A percentile compares a stretch with the other conserved stretches of the same genome.
phyloP scores from a whole-genome alignment of 2,113 vertebrate species.

The Brachyistius frenatus region DNA sequence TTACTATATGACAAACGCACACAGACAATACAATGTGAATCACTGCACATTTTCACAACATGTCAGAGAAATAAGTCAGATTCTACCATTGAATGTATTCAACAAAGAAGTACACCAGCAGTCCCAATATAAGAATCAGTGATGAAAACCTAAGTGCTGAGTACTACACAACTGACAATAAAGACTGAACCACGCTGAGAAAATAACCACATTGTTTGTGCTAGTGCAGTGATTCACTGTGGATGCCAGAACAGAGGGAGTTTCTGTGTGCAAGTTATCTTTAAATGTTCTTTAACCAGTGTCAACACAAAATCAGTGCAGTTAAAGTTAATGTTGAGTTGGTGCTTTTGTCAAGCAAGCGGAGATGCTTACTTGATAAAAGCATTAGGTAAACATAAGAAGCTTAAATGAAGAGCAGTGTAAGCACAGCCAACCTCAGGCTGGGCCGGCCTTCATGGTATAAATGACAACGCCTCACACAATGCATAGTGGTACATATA shows the following conservation, averaged over 20 bases:
- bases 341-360: conserved; percentile 26
- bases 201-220: too few species aligned
- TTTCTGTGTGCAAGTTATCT: too few species aligned
- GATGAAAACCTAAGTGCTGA: not conserved
- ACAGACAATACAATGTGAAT: not conserved
- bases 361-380: conserved; percentile 42
- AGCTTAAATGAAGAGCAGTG: conserved; percentile 40
- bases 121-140: too few species aligned
- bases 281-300: too few species aligned
- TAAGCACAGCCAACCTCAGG: conserved; percentile 42
- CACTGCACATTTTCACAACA: not conserved
- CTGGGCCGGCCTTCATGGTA: not conserved
- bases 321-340: not conserved
- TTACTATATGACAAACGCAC: not conserved
- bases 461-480: conserved; percentile 4
- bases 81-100: too few species aligned
- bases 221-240: too few species aligned
- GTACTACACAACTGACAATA: not conserved
- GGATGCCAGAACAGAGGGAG: too few species aligned
- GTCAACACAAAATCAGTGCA: too few species aligned
- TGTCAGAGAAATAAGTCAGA: too few species aligned
- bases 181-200: too few species aligned
- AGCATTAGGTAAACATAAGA: conserved; percentile 42
- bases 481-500: not conserved
- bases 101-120: too few species aligned